Evolutionary conservation across 2,888 invertebrate genomes (phyloP).

Genomic region (Melanophora roralis): DNA sequence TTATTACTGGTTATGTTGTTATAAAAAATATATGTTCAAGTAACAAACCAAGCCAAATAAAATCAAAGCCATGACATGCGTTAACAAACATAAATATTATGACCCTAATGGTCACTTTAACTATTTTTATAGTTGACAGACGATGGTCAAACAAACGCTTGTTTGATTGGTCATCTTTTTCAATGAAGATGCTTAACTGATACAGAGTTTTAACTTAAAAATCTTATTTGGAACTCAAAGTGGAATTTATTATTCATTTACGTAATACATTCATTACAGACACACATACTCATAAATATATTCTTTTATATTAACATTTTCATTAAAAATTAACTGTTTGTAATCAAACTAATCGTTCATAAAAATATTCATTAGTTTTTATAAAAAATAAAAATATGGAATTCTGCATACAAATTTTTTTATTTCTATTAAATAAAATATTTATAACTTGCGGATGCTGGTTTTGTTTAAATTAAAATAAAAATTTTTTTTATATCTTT

Average conservation of each 20-base stretch:
- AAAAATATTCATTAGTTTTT: slow-evolving; percentile 43
- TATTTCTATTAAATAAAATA: no score
- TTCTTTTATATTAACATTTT: no score
- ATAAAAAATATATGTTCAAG: neutral
- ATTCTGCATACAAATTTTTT: neutral
- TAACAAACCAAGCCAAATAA: slow-evolving; percentile 18
- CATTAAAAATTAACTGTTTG: slow-evolving; percentile 23
- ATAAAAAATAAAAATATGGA: neutral
- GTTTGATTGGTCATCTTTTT: neutral
- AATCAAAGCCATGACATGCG: neutral
- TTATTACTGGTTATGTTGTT: slow-evolving; percentile 1
- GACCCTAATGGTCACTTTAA: slow-evolving; percentile 43
- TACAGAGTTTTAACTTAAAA: slow-evolving; percentile 15
- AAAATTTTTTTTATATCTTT: no score
- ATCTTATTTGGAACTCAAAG: slow-evolving; percentile 44
- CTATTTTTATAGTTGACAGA: neutral
- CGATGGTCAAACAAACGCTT: neutral
- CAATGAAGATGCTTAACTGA: slow-evolving; percentile 17
- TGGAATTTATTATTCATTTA: slow-evolving; percentile 37
- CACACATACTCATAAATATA: neutral
- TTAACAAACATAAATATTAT: slow-evolving; percentile 26
- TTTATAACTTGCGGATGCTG: slow-evolving; percentile 11
- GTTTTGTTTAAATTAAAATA: slow-evolving; percentile 12
- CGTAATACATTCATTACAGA: no score
- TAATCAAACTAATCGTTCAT: slow-evolving; percentile 48